Percentiles rank a stretch among this genome's conserved stretches.
phyloP scores from a whole-genome alignment of 2,797 vertebrate genomes.

The Staurois parvus region DNA sequence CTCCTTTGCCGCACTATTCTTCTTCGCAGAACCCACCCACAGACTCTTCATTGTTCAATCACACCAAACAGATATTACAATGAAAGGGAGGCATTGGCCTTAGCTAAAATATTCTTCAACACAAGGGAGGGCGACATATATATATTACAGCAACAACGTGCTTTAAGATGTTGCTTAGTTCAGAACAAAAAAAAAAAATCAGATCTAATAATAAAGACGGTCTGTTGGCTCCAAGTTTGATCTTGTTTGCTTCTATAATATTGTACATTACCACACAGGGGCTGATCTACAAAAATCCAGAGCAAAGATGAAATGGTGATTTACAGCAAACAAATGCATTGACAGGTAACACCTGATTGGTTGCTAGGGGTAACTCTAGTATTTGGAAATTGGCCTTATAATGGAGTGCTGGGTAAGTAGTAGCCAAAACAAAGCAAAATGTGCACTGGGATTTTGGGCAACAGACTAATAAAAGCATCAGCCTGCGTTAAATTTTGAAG shows the following conservation, averaged over 20 bases:
- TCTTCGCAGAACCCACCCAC: conserved; percentile 4
- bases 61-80: neutral
- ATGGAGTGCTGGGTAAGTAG: too few relatives aligned
- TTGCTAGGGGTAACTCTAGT: too few relatives aligned
- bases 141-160: neutral
- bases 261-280: too few relatives aligned
- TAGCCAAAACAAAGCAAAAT: too few relatives aligned
- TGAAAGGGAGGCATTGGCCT: conserved; percentile 10
- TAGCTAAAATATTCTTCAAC: neutral
- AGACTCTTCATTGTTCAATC: conserved; percentile 46
- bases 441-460: too few relatives aligned
- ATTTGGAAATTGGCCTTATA: too few relatives aligned
- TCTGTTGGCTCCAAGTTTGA: neutral
- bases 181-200: neutral
- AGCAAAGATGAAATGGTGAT: too few relatives aligned
- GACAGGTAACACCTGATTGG: too few relatives aligned
- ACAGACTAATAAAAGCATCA: too few relatives aligned
- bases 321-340: too few relatives aligned
- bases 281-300: too few relatives aligned
- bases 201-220: neutral
- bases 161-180: neutral
- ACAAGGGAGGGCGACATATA: neutral
- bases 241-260: neutral
- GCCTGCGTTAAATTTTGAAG: too few relatives aligned
- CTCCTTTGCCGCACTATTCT: neutral